phyloP scores from a whole-genome alignment of 1,140 invertebrate genomes.

The Macrosteles quadrilineatus region DNA sequence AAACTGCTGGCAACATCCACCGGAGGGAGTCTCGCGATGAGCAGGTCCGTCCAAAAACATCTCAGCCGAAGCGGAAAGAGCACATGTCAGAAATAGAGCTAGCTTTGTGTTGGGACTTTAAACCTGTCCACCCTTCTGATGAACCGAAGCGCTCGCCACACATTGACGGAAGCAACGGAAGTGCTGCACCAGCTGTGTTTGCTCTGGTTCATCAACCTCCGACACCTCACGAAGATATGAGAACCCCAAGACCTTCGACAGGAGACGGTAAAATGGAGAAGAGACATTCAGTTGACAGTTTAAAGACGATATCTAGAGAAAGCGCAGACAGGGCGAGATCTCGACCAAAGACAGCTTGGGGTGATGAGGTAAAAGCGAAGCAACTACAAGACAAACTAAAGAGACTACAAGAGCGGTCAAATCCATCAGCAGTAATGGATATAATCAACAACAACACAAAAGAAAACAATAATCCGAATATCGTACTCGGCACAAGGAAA shows the following conservation, averaged over 20 bases:
- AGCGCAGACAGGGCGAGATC: constrained; percentile 14
- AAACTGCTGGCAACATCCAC: constrained; percentile 57
- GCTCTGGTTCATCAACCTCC: constrained; percentile 61
- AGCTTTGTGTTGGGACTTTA: constrained; percentile 82
- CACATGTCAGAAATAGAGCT: constrained; percentile 71
- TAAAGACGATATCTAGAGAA: constrained; percentile 15
- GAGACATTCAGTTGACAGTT: background rate
- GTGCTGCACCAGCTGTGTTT: constrained; percentile 74
- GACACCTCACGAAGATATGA: constrained; percentile 29
- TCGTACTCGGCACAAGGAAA: constrained; percentile 14
- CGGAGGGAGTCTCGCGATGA: constrained; percentile 44
- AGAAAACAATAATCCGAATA: constrained; percentile 32
- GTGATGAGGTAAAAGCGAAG: constrained; percentile 21
- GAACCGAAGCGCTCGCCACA: constrained; percentile 67
- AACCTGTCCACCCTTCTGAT: constrained; percentile 62
- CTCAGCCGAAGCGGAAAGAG: constrained; percentile 50
- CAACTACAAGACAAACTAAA: constrained; percentile 17
- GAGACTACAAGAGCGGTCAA: constrained; percentile 32
- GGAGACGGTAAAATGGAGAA: background rate
- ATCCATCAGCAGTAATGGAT: constrained; percentile 45
- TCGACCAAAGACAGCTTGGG: constrained; percentile 37
- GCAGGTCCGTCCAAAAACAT: constrained; percentile 32
- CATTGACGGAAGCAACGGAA: constrained; percentile 77
- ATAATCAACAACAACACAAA: constrained; percentile 38
- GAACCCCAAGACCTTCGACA: background rate